Percentiles rank a stretch among this genome's conserved stretches.
Conservation (phyloP, 1,140 invertebrate genomes). For the Drosophila dunni region DNA sequence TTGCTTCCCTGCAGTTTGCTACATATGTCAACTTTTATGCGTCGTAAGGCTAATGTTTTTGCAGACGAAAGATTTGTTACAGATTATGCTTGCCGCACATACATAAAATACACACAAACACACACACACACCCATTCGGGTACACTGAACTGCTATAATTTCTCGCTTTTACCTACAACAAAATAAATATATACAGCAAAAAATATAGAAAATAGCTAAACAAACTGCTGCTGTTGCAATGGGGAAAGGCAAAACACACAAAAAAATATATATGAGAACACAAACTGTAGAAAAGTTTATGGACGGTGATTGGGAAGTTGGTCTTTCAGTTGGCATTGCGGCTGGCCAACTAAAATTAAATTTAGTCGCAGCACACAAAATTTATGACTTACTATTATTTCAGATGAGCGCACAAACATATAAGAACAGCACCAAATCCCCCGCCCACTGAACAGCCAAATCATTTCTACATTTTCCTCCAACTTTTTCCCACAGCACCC, state of each 20-base stretch:
- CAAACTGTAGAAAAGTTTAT: conserved; percentile 40
- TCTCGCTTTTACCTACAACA: conserved; percentile 48
- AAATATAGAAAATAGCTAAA: conserved; percentile 12
- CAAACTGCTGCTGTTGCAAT: conserved; percentile 29
- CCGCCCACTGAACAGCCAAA: conserved; percentile 19
- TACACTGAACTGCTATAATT: conserved; percentile 51
- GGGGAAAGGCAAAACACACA: not conserved
- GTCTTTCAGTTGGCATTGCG: conserved; percentile 46
- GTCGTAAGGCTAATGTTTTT: conserved; percentile 75
- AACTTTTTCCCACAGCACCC: not conserved
- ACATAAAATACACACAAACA: conserved; percentile 50
- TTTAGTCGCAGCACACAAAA: conserved; percentile 61
- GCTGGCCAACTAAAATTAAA: conserved; percentile 65
- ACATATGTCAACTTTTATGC: conserved; percentile 74
- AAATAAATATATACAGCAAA: not conserved
- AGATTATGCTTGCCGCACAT: conserved; percentile 64
- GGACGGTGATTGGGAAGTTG: conserved; percentile 56
- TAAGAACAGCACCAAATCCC: not conserved
- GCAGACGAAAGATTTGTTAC: conserved; percentile 76
- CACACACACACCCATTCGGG: conserved; percentile 20
- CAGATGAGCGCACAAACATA: conserved; percentile 53
- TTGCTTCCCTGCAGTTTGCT: conserved; percentile 49
- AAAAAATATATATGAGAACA: not conserved
- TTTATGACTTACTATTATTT: conserved; percentile 79
- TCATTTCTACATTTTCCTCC: conserved; percentile 60